Conservation (phyloP, 1,140 invertebrate genomes). For the Diabrotica virgifera region DNA sequence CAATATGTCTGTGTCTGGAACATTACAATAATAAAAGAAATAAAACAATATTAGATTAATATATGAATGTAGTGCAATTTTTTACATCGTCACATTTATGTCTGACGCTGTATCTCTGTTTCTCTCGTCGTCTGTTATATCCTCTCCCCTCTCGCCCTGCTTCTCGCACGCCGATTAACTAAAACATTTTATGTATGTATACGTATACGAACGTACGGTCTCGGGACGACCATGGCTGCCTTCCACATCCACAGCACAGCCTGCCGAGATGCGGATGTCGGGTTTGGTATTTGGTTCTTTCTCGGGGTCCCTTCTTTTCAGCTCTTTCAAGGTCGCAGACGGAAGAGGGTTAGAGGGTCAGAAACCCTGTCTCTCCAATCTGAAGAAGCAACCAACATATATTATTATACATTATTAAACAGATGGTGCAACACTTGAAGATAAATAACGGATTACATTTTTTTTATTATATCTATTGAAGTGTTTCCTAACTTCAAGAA, state of each 20-base stretch:
- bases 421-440: no score
- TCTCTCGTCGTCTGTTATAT: not conserved
- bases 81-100: not conserved
- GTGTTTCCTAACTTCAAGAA: no score
- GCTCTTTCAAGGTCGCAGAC: not conserved
- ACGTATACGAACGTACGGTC: not conserved
- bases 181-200: constrained; percentile 1
- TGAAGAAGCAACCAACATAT: no score
- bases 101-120: not conserved
- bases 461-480: no score
- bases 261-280: not conserved
- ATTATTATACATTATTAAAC: no score
- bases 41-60: no score
- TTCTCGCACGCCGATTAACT: not conserved
- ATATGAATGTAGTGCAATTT: not conserved
- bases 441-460: no score
- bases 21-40: no score
- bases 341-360: constrained; percentile 1
- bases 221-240: no score
- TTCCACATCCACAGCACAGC: not conserved
- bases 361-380: not conserved
- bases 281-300: not conserved
- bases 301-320: not conserved
- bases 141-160: not conserved
- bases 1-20: no score